Percentiles rank a stretch among this genome's conserved stretches.
Conservation (phyloP, 2,113 vertebrate genomes). For the Sylvilagus bachmani region DNA sequence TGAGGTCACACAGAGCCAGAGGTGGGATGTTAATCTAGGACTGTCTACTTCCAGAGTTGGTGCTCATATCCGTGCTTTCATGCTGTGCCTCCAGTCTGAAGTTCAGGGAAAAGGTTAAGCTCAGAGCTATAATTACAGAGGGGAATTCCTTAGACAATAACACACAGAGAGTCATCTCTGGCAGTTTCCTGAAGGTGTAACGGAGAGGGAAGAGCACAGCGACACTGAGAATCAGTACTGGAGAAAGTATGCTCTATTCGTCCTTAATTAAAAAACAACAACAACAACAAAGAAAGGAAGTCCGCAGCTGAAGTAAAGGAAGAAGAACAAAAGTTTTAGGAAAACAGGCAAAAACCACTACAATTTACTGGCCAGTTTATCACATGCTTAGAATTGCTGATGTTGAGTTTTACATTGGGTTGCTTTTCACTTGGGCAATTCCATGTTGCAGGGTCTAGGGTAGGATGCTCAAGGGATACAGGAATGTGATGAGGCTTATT, state of each 20-base stretch:
- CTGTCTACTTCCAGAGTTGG: neutral
- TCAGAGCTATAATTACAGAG: neutral
- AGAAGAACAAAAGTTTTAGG: neutral
- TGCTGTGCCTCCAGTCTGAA: neutral
- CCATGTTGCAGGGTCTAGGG: too few relatives aligned
- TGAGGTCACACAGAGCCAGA: neutral
- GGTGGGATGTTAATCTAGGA: neutral
- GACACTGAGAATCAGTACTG: neutral
- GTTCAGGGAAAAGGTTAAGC: neutral
- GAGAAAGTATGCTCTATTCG: neutral
- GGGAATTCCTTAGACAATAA: neutral
- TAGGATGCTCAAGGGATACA: neutral
- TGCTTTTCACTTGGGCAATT: neutral
- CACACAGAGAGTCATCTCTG: neutral
- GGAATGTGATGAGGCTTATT: neutral
- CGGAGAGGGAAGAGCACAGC: neutral
- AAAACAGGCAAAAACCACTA: neutral
- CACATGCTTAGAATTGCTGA: neutral
- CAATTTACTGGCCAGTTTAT: neutral
- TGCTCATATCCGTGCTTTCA: neutral
- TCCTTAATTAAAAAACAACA: constrained; percentile 40
- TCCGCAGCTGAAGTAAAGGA: neutral
- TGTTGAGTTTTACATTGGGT: neutral
- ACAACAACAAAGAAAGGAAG: neutral
- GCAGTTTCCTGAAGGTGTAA: neutral